A percentile compares a stretch with the other conserved stretches of the same genome.
Conservation (phyloP, 2,888 invertebrate species). For the Slavum lentiscoides region DNA sequence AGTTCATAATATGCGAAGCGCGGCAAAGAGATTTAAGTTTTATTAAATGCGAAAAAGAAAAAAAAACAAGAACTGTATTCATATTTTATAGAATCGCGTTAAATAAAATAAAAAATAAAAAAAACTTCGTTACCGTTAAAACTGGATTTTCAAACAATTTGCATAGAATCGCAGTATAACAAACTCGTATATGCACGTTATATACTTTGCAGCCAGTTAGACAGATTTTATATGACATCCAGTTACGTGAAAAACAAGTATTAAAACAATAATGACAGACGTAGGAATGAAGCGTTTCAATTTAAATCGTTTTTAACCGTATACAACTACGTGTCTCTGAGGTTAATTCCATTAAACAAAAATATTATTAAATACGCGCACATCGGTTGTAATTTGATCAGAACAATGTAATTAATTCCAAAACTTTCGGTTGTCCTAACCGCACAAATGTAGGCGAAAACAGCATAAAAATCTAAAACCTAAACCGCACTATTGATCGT, state of each 20-base stretch:
- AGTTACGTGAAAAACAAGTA: slow-evolving; percentile 12
- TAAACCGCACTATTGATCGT: too few relatives aligned
- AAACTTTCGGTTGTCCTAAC: too few relatives aligned
- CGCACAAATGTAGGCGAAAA: too few relatives aligned
- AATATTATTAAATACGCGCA: too few relatives aligned
- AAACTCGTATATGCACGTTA: not conserved
- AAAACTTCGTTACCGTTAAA: slow-evolving; percentile 38
- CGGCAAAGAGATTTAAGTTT: not conserved
- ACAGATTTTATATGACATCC: slow-evolving; percentile 18
- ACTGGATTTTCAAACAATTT: slow-evolving; percentile 45
- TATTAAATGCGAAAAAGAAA: too few relatives aligned
- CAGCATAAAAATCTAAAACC: too few relatives aligned
- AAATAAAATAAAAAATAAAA: not conserved
- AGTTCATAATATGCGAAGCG: not conserved
- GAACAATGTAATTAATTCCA: too few relatives aligned
- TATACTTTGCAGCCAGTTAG: not conserved
- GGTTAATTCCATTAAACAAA: too few relatives aligned
- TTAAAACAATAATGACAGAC: not conserved
- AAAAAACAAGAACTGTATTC: slow-evolving; percentile 4
- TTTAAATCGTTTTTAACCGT: not conserved
- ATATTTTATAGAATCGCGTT: slow-evolving; percentile 4
- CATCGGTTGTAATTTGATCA: not conserved
- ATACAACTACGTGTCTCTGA: not conserved
- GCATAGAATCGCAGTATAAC: slow-evolving; percentile 7
- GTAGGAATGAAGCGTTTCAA: not conserved